Conservation (phyloP, 2,113 vertebrate genomes). For the Calyptommatus sinebrachiatus region DNA sequence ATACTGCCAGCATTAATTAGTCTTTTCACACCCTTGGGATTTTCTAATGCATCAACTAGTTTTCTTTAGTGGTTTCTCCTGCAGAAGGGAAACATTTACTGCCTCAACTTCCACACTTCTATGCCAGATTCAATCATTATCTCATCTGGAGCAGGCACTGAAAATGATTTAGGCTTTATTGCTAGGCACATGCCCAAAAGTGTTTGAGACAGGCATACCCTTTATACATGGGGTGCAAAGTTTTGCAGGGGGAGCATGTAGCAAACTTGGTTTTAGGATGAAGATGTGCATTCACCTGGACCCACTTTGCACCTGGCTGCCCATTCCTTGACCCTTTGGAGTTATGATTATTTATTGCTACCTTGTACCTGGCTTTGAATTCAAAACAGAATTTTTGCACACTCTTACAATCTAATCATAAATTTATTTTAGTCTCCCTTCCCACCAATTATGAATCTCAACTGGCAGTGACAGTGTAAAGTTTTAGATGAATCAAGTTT, state of each 20-base stretch:
- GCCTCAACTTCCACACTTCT: neutral
- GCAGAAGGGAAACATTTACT: slow-evolving; percentile 7
- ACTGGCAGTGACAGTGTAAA: neutral
- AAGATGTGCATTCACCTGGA: no score
- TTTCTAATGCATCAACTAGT: slow-evolving; percentile 28
- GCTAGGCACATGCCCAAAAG: neutral
- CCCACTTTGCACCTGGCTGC: no score
- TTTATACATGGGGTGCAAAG: no score
- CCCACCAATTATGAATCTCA: neutral
- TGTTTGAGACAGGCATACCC: no score
- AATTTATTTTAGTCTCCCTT: neutral
- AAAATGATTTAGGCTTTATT: slow-evolving; percentile 24
- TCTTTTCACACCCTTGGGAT: slow-evolving; percentile 3
- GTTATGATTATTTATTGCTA: no score
- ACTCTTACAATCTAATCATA: no score
- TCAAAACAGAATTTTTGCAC: no score
- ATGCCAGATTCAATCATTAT: slow-evolving; percentile 32
- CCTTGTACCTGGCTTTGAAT: no score
- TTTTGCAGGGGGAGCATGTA: no score
- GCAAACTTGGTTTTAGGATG: no score
- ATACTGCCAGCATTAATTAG: neutral
- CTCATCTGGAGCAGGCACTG: slow-evolving; percentile 12
- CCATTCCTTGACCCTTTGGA: no score
- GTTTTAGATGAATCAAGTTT: no score
- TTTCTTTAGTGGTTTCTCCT: slow-evolving; percentile 27